phyloP scores from a whole-genome alignment of 2,797 vertebrate genomes.

The Ciconia nigra region DNA sequence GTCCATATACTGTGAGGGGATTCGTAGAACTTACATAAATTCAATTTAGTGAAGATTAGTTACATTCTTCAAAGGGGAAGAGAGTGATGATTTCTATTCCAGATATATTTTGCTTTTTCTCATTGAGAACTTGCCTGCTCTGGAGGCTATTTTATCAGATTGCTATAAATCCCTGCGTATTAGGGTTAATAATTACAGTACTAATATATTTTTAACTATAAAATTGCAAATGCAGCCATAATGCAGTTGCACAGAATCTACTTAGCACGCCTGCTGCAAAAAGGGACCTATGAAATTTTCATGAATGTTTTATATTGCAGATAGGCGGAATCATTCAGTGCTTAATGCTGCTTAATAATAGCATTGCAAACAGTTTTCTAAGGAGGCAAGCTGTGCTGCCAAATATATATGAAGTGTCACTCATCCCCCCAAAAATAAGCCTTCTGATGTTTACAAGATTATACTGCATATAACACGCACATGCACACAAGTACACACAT shows the following conservation, averaged over 20 bases:
- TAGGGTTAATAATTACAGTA: constrained; percentile 24
- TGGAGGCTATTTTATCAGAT: neutral
- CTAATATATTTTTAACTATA: constrained; percentile 17
- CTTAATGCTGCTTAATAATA: constrained; percentile 5
- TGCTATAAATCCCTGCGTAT: neutral
- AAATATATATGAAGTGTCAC: neutral
- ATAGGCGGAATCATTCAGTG: neutral
- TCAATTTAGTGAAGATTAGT: neutral
- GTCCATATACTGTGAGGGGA: neutral
- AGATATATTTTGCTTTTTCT: neutral
- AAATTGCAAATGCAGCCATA: neutral
- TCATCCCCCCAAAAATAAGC: neutral
- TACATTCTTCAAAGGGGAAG: neutral
- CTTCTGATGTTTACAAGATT: neutral
- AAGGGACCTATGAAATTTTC: neutral
- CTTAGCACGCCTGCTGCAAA: neutral
- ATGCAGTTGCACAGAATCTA: neutral
- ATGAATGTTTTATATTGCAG: neutral
- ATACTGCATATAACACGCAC: neutral
- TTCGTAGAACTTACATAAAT: neutral
- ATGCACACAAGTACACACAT: neutral
- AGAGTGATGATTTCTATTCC: neutral
- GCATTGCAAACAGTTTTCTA: neutral
- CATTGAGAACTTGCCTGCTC: neutral
- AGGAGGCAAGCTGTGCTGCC: neutral